A percentile compares a stretch with the other conserved stretches of the same genome.
These are phyloP conservation scores for Drosophila truncata DNA, from an alignment of 1,140 invertebrate species.

Conservation along the genomic window DNA sequence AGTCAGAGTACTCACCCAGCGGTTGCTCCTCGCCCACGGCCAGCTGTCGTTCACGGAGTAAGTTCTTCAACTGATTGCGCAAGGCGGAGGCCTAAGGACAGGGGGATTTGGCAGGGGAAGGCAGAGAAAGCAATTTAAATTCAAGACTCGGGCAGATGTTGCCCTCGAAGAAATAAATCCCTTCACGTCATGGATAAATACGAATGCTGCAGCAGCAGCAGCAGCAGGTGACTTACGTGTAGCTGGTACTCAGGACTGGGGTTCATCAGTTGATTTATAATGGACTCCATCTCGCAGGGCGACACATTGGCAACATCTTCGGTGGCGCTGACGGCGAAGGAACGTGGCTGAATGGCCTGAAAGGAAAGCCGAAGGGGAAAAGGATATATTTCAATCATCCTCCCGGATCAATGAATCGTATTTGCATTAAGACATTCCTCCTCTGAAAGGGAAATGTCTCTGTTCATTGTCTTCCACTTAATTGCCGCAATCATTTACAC, in stretches of 20 bases:
- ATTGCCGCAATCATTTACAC: slow-evolving; percentile 64
- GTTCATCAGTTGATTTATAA: slow-evolving; percentile 84
- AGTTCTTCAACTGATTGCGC: slow-evolving; percentile 77
- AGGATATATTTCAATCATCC: slow-evolving; percentile 17
- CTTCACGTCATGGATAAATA: slow-evolving; percentile 32
- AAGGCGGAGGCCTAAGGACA: slow-evolving; percentile 68
- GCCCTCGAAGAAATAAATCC: slow-evolving; percentile 26
- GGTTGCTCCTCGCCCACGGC: slow-evolving; percentile 65
- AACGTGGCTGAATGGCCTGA: slow-evolving; percentile 67
- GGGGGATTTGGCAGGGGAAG: background rate
- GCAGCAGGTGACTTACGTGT: slow-evolving; percentile 76
- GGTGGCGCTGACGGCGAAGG: slow-evolving; percentile 57
- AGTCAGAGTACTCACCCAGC: slow-evolving; percentile 66
- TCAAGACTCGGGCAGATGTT: slow-evolving; percentile 56
- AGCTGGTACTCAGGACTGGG: slow-evolving; percentile 81
- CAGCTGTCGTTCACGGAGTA: slow-evolving; percentile 71
- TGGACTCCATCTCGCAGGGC: slow-evolving; percentile 79
- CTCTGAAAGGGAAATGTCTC: background rate
- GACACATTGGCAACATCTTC: slow-evolving; percentile 75
- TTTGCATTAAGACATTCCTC: slow-evolving; percentile 11
- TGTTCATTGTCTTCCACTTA: slow-evolving; percentile 31
- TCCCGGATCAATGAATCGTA: slow-evolving; percentile 6
- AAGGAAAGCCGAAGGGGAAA: slow-evolving; percentile 13
- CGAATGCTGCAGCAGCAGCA: slow-evolving; percentile 22
- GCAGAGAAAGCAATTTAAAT: slow-evolving; percentile 55